phyloP scores from a whole-genome alignment of 2,888 invertebrate species.

The Dynastes maya region DNA sequence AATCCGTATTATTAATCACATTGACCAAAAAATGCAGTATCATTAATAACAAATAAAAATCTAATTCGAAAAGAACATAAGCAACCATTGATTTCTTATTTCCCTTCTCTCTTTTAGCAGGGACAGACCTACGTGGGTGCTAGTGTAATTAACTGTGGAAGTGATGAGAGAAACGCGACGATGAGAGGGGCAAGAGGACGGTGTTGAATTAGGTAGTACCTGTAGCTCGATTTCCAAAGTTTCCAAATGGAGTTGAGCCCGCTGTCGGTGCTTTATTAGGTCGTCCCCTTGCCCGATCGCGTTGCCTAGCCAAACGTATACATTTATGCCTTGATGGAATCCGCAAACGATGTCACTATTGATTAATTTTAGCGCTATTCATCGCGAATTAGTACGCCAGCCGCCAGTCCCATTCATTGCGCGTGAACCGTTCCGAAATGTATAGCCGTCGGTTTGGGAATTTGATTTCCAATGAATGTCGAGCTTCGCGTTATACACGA shows the following conservation, averaged over 20 bases:
- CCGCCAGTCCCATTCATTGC: conserved; percentile 14
- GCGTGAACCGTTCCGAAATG: conserved; percentile 6
- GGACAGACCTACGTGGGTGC: too few relatives aligned
- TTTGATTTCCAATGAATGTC: conserved; percentile 36
- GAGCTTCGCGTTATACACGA: conserved; percentile 11
- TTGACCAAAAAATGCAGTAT: too few relatives aligned
- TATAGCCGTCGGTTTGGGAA: conserved; percentile 1
- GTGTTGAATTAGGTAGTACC: neutral
- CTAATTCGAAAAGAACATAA: too few relatives aligned
- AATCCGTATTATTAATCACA: too few relatives aligned
- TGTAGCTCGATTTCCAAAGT: conserved; percentile 5
- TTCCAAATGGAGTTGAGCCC: neutral
- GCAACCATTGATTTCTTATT: too few relatives aligned
- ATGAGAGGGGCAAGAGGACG: neutral
- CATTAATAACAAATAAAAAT: too few relatives aligned
- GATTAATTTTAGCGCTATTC: conserved; percentile 47
- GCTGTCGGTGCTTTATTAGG: neutral
- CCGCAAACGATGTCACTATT: conserved; percentile 40
- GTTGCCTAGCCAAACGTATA: neutral
- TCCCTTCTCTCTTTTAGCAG: too few relatives aligned
- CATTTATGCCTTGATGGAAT: conserved; percentile 8
- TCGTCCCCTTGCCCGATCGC: neutral
- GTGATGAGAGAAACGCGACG: neutral
- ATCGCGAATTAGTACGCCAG: conserved; percentile 32
- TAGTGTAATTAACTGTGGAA: too few relatives aligned